These are phyloP conservation scores for Abrostola triplasia DNA, from an alignment of 2,888 invertebrate genomes.

Conservation along the genomic window DNA sequence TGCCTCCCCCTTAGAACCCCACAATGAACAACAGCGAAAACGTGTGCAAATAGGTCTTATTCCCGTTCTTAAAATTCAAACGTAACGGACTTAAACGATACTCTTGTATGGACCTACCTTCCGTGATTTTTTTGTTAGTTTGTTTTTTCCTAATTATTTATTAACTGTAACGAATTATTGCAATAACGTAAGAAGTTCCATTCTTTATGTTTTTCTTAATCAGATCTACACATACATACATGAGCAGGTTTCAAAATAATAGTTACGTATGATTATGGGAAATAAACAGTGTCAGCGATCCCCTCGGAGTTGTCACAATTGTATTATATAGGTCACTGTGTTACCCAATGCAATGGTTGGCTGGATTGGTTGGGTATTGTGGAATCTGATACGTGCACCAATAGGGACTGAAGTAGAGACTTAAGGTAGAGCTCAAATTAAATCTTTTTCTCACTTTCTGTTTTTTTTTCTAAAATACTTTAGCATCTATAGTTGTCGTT, in stretches of 20 bases:
- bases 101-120: neutral
- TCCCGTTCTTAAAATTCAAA: neutral
- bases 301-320: constrained; percentile 25
- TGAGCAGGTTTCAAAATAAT: neutral
- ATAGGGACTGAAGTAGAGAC: neutral
- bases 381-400: constrained; percentile 7
- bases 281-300: constrained; percentile 18
- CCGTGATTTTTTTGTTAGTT: too few species aligned
- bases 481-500: too few species aligned
- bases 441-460: too few species aligned
- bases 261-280: neutral
- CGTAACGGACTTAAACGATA: neutral
- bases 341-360: neutral
- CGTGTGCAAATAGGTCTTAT: too few species aligned
- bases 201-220: too few species aligned
- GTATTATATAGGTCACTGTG: constrained; percentile 37
- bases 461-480: too few species aligned
- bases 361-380: constrained; percentile 1
- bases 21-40: too few species aligned
- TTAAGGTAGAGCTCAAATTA: neutral
- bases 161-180: too few species aligned
- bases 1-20: too few species aligned
- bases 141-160: too few species aligned
- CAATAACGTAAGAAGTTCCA: too few species aligned
- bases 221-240: too few species aligned